A percentile compares a stretch with the other conserved stretches of the same genome.
Evolutionary conservation across 2,888 invertebrate genomes (phyloP).

Genomic region (Caradrina kadenii): DNA sequence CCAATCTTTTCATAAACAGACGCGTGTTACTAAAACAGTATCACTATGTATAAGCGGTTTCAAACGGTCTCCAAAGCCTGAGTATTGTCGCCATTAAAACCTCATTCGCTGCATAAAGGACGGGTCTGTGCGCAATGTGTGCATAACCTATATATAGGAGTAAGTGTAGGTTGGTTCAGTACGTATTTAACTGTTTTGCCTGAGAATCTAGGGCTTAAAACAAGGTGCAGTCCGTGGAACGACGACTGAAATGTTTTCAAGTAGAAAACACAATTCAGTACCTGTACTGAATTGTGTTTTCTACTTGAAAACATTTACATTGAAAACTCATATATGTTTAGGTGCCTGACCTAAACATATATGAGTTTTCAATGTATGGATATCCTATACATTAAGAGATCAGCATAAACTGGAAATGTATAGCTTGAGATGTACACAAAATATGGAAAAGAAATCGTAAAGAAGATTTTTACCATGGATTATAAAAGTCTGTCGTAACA

Average conservation of each 20-base stretch:
- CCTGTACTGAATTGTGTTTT: no score
- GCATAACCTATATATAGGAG: constrained; percentile 34
- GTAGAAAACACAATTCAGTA: neutral
- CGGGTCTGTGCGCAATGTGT: constrained; percentile 37
- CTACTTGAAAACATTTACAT: no score
- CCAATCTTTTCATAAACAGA: constrained; percentile 5
- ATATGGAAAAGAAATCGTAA: no score
- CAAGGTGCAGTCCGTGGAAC: neutral
- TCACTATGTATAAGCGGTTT: constrained; percentile 31
- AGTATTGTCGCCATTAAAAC: constrained; percentile 54
- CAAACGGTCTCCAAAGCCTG: constrained; percentile 9
- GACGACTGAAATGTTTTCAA: neutral
- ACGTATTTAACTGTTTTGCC: constrained; percentile 29
- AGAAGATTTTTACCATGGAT: no score
- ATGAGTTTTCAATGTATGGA: no score
- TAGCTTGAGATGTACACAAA: no score
- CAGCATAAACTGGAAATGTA: no score
- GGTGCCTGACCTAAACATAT: no score
- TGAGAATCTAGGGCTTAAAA: constrained; percentile 1
- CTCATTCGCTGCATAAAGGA: constrained; percentile 47
- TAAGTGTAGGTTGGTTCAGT: constrained; percentile 12
- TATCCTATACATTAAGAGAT: no score
- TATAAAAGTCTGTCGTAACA: no score
- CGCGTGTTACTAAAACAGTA: constrained; percentile 11
- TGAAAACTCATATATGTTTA: no score